These are phyloP conservation scores for Lynx canadensis DNA, from an alignment of 2,113 vertebrate genomes.

Conservation along the genomic window DNA sequence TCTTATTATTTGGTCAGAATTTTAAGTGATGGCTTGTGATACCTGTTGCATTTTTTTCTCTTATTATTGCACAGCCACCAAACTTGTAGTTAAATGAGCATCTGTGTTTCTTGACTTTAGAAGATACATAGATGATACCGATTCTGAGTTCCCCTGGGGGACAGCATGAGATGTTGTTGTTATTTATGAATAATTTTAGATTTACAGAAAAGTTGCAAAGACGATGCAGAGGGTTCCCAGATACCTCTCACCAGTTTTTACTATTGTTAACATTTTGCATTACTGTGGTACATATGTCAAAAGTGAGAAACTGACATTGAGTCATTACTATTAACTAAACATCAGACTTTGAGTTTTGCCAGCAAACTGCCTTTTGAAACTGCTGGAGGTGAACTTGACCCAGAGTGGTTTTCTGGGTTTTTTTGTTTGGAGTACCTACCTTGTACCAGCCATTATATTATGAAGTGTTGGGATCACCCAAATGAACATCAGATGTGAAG, in stretches of 20 bases:
- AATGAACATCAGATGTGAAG: slow-evolving; percentile 10
- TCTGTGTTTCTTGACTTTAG: slow-evolving; percentile 9
- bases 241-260: background rate
- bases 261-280: background rate
- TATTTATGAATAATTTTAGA: background rate
- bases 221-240: background rate
- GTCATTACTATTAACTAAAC: background rate
- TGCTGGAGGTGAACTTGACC: background rate
- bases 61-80: background rate
- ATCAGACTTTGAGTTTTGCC: background rate
- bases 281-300: background rate
- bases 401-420: background rate
- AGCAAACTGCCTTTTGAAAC: background rate
- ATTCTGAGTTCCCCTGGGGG: background rate
- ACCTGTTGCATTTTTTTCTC: slow-evolving; percentile 1
- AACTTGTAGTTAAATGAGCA: background rate
- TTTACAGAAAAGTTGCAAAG: background rate
- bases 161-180: background rate
- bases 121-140: background rate
- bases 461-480: background rate
- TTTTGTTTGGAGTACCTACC: background rate
- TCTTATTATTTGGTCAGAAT: slow-evolving; percentile 35
- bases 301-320: background rate
- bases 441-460: slow-evolving; percentile 21
- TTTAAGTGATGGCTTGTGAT: background rate